Percentiles rank a stretch among this genome's conserved stretches.
Evolutionary conservation across 2,797 vertebrate species (phyloP).

Genomic region (Microchirus variegatus): DNA sequence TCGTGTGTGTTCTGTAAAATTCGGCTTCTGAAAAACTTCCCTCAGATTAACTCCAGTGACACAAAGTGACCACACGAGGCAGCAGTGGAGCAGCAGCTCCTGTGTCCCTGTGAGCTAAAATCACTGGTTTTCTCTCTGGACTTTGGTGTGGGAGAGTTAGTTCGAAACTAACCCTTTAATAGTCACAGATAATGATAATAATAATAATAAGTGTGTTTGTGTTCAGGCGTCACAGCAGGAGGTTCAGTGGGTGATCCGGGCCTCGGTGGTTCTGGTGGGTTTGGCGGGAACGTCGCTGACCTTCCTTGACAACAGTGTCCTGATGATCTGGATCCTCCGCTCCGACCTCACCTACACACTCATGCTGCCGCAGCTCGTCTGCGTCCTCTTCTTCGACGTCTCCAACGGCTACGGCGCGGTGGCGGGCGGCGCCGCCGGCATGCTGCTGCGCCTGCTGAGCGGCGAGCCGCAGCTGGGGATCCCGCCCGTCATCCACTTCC

Average conservation of each 20-base stretch:
- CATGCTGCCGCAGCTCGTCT: slow-evolving; percentile 83
- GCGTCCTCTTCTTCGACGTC: slow-evolving; percentile 76
- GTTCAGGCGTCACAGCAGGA: slow-evolving; percentile 80
- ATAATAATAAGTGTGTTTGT: no score
- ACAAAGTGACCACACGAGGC: no score
- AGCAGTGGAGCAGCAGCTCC: no score
- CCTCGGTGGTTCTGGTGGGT: slow-evolving; percentile 75
- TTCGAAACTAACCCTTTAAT: no score
- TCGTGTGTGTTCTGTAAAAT: no score
- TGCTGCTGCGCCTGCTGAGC: slow-evolving; percentile 56
- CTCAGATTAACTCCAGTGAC: no score
- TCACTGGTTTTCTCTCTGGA: no score
- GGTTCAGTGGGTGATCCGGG: slow-evolving; percentile 79
- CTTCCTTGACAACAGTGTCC: slow-evolving; percentile 74
- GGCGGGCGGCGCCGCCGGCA: slow-evolving; percentile 51
- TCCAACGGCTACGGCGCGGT: slow-evolving; percentile 79
- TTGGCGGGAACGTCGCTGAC: slow-evolving; percentile 72
- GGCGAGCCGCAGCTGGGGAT: slow-evolving; percentile 72
- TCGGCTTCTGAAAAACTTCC: no score
- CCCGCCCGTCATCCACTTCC: slow-evolving; percentile 67
- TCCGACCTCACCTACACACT: slow-evolving; percentile 82
- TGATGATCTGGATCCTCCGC: slow-evolving; percentile 81
- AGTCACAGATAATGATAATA: no score
- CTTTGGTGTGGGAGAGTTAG: no score
- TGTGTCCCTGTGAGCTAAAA: no score